Base-by-base conservation (phyloP, 2,888 invertebrate genomes). In the Scrobipalpa atriplicella region DNA sequence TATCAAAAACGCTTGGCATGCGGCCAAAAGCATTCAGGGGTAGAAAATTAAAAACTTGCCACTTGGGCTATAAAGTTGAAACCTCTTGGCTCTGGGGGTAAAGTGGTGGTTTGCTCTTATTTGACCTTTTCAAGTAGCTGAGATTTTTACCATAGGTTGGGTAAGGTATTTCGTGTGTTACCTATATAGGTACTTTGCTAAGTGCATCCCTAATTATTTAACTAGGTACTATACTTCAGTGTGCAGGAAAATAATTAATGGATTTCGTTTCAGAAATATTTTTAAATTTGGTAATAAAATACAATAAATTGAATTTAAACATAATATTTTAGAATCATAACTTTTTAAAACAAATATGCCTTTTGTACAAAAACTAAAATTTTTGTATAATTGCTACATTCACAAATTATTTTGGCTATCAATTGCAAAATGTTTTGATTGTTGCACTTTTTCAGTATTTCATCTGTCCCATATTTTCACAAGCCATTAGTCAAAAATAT, bases 31-130 rank as follows among this genome's bases (percentile, higher is more conserved):
- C 62, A 62, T 62, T 62, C 62, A 62, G 36, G 38, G 21, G 62
- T 21, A 51, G 62, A 62, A 62, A 62, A 62, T 62, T 62, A 62
- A 62, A 62, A 62, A 43, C 62, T 62, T 47, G 62, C 62, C 62
- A 43, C 62, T 62, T 13, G 21, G 13, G 62, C 62, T 29, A 29
- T 62, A 51, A 62, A 62, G 47, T 62, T n/a, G 19, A 43, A 39
- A 62, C 43, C 62, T 36, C 19, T 39, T 62, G 47, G 62, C 62
- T 62, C 41, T 62, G 7, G 7, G 19, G 10, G 47, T 47, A 47
- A 62, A 29, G 29, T 29, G 29, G 43, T 16, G 62, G 62, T 36
- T 21, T 29, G 16, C 43, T 62, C 62, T 8, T 21, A 16, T 60
- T 60, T 21, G 2, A 56, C 21, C 54, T 13, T 21, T 21, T 52